Evolutionary conservation across 2,113 vertebrate species (phyloP).

Genomic region (Fukomys damarensis): DNA sequence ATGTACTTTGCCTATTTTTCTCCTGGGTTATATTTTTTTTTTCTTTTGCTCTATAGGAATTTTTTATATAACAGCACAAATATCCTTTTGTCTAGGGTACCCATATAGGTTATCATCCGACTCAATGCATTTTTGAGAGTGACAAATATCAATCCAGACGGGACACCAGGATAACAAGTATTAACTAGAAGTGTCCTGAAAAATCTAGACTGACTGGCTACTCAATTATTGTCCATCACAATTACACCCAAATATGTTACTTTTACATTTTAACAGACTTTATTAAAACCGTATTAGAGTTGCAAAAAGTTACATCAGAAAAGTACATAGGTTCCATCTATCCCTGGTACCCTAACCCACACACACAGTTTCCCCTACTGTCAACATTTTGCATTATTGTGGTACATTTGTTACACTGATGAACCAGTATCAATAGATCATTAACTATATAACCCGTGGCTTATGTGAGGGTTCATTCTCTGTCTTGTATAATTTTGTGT

Average conservation of each 20-base stretch:
- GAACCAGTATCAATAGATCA: background rate
- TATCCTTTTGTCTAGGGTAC: background rate
- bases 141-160: background rate
- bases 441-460: conserved; percentile 2
- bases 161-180: background rate
- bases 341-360: background rate
- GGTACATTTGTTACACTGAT: background rate
- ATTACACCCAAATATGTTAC: conserved; percentile 14
- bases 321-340: background rate
- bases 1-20: background rate
- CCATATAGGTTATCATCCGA: background rate
- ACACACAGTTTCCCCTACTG: background rate
- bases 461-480: conserved; percentile 9
- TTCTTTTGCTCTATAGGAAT: background rate
- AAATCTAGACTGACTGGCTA: background rate
- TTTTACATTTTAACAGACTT: background rate
- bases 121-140: background rate
- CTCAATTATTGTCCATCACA: background rate
- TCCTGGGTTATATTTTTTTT: background rate
- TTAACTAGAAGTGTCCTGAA: background rate
- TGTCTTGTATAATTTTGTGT: background rate
- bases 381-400: background rate
- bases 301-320: background rate
- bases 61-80: background rate
- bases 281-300: conserved; percentile 10